phyloP scores from a whole-genome alignment of 2,113 vertebrate species.

The Chionomys nivalis region DNA sequence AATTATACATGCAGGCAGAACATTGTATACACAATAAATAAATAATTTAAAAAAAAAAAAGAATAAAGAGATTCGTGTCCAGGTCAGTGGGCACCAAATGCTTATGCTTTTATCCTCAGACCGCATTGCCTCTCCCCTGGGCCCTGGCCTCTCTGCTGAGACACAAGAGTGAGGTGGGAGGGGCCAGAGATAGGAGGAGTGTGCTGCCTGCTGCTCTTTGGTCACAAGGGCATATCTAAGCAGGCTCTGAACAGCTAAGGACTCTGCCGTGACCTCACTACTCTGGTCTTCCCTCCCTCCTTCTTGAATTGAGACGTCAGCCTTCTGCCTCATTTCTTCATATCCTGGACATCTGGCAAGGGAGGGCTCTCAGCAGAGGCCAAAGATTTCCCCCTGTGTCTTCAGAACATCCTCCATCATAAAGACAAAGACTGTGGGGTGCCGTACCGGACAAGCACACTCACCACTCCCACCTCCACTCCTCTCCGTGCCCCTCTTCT shows the following conservation, averaged over 20 bases:
- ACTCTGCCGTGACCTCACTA: background rate
- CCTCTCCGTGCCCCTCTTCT: background rate
- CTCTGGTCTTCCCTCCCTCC: background rate
- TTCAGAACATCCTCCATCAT: background rate
- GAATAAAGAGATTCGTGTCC: background rate
- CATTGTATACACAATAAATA: no score
- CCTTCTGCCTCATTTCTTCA: constrained; percentile 15
- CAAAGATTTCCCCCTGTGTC: background rate
- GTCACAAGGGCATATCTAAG: background rate
- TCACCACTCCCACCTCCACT: background rate
- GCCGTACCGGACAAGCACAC: background rate
- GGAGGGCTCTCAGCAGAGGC: background rate
- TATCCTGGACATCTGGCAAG: constrained; percentile 32
- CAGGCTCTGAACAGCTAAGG: background rate
- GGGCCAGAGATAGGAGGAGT: background rate
- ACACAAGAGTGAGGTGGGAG: background rate
- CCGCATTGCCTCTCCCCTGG: background rate
- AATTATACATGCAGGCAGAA: no score
- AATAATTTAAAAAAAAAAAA: no score
- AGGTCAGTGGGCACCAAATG: background rate
- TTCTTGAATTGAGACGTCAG: constrained; percentile 32
- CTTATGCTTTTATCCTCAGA: background rate
- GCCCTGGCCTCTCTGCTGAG: background rate
- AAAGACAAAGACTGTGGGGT: background rate
- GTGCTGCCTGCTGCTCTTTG: background rate